Percentiles rank a stretch among this genome's conserved stretches.
Conservation (phyloP, 2,797 vertebrate genomes). For the Diplodus sargus region DNA sequence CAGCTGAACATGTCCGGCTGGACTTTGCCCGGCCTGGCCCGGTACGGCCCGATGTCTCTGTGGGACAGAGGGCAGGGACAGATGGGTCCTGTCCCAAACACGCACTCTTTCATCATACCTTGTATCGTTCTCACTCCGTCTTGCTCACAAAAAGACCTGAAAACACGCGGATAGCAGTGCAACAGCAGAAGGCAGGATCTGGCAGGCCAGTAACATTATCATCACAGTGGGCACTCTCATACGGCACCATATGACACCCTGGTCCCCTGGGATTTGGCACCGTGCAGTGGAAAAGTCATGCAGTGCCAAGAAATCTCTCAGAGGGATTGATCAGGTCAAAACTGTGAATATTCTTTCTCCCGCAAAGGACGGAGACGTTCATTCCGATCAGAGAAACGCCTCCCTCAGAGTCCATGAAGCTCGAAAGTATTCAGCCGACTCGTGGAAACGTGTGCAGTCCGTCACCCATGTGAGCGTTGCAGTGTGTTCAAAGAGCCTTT, state of each 20-base stretch:
- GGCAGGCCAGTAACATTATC: slow-evolving; percentile 47
- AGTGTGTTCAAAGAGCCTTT: slow-evolving; percentile 35
- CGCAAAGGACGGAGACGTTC: slow-evolving; percentile 1
- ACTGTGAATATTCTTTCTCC: slow-evolving; percentile 22
- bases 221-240: slow-evolving; percentile 50
- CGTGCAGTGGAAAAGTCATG: slow-evolving; percentile 51
- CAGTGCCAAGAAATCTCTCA: slow-evolving; percentile 7
- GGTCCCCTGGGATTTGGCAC: slow-evolving; percentile 53
- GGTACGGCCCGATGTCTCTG: slow-evolving; percentile 56
- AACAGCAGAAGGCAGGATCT: slow-evolving; percentile 58
- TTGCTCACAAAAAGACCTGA: slow-evolving; percentile 40
- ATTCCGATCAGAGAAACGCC: neutral
- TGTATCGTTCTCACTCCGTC: slow-evolving; percentile 41
- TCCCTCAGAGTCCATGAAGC: neutral
- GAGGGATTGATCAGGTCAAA: slow-evolving; percentile 25
- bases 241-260: slow-evolving; percentile 54
- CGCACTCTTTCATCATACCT: slow-evolving; percentile 44
- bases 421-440: neutral
- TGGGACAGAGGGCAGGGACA: slow-evolving; percentile 68
- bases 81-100: slow-evolving; percentile 71
- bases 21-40: slow-evolving; percentile 59
- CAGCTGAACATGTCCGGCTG: slow-evolving; percentile 59
- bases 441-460: slow-evolving; percentile 13
- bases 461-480: slow-evolving; percentile 1
- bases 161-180: slow-evolving; percentile 42